A percentile compares a stretch with the other conserved stretches of the same genome.
Conservation (phyloP, 2,797 vertebrate genomes). For the Pangasius mekongensis region DNA sequence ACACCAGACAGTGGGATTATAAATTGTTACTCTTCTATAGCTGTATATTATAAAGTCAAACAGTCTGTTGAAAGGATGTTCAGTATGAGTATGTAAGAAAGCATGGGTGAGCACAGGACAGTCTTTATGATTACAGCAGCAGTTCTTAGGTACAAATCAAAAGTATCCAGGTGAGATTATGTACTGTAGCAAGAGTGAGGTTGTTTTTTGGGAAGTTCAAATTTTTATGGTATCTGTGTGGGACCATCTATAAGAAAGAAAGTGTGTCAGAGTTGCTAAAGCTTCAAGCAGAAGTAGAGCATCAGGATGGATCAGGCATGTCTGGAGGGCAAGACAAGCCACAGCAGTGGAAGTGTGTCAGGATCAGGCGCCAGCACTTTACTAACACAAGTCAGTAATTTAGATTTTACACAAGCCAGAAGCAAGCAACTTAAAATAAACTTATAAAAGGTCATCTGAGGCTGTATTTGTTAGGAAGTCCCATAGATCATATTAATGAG, state of each 20-base stretch:
- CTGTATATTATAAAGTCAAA: not conserved
- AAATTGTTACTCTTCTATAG: not conserved
- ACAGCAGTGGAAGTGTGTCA: constrained; percentile 11
- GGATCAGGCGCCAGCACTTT: not conserved
- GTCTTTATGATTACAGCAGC: too few relatives aligned
- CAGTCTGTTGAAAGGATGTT: not conserved
- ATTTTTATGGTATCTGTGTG: not conserved
- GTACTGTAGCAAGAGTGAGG: not conserved
- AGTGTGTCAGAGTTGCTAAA: not conserved
- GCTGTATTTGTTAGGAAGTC: not conserved
- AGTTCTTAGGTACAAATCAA: too few relatives aligned
- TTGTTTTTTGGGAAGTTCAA: not conserved
- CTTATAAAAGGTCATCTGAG: constrained; percentile 2
- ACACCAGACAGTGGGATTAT: not conserved
- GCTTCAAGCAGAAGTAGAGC: not conserved
- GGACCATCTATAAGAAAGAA: not conserved
- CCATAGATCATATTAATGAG: constrained; percentile 28
- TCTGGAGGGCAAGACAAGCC: not conserved
- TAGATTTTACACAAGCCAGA: not conserved
- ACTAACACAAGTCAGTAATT: constrained; percentile 9
- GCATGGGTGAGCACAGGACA: not conserved
- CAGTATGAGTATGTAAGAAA: not conserved
- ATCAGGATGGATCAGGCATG: constrained; percentile 1
- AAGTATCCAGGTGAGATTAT: not conserved
- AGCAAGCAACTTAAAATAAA: not conserved